Evolutionary conservation across 2,888 invertebrate genomes (phyloP), one percentile per base, ranked within the genome.

Genomic region (Gandaritis pyraliata): DNA sequence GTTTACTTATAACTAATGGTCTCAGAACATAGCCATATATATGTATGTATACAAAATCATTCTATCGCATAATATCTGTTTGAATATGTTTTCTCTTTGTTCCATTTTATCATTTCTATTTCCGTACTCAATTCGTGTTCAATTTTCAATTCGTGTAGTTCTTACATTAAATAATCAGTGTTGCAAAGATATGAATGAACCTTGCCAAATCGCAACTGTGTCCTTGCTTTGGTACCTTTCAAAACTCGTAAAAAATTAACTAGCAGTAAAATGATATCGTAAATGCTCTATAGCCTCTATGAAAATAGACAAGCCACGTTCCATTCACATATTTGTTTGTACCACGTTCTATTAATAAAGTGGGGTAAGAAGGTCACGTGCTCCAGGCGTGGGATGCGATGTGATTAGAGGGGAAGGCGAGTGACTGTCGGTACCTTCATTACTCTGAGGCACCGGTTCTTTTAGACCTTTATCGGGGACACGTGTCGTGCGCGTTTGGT

Each of bases 251-350:
- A 65, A 62, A 57, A 51, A 50, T 59, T 54, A 33, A 59, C 46
- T 41, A 58, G 53, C 38, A 52, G 54, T 69, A 54, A 67, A 65
- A 69, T 61, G 47, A 64, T 62, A 64, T 61, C 67, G 64, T 67
- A 59, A 61, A 69, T 64, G 58, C 3, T 33, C 33, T 33, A 33
- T 33, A 56, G 58, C 49, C 38, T 55, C 55, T 8, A 33, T 33
- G 13, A 12, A 64, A 70, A 70, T 70, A 68, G 59, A 62, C 50
- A 10, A 45, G 53, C 23, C 47, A 46, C 65, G 68, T 60, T 64
- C 61, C 55, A 61, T 68, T 63, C 56, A 58, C 54, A 48, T 33
- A 33, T 33, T 33, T 29, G 4, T 33, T 33, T 23, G 5, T 23
- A 23, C 5, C 23, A 3, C 33, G 8, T 33, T 15, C 33, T 65